Conservation (phyloP, 2,113 vertebrate species). For the Parotia lawesii region DNA sequence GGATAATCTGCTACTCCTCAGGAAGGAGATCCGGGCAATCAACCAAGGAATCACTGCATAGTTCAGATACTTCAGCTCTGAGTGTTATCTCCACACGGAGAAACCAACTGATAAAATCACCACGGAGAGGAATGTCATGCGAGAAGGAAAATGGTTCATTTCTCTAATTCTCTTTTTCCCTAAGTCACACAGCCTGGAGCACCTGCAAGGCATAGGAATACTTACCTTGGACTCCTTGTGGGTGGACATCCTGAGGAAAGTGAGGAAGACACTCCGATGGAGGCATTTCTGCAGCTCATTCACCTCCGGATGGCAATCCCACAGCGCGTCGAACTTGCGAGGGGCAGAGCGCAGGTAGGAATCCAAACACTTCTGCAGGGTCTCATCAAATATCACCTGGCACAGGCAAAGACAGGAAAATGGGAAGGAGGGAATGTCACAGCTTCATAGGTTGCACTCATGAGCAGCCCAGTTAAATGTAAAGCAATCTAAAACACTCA, state of each 20-base stretch:
- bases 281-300: conserved; percentile 79
- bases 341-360: conserved; percentile 86
- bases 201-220: neutral
- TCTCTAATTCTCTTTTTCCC: neutral
- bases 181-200: neutral
- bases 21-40: neutral
- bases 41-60: neutral
- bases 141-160: neutral
- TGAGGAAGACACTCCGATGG: conserved; percentile 84
- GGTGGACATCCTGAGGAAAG: conserved; percentile 94
- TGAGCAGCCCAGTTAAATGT: neutral
- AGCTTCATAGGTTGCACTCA: rapidly evolving
- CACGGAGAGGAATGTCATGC: neutral
- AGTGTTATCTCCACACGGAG: neutral
- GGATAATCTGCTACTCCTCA: neutral
- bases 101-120: neutral
- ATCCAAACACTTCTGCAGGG: conserved; percentile 89
- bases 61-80: neutral
- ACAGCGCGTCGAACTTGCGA: conserved; percentile 77
- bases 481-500: neutral
- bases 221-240: conserved; percentile 96
- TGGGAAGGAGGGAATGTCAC: neutral
- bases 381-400: conserved; percentile 95
- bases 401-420: neutral
- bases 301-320: conserved; percentile 72